Percentiles rank a stretch among this genome's conserved stretches.
phyloP scores from a whole-genome alignment of 2,797 vertebrate genomes.

The Leptoclinus maculatus region DNA sequence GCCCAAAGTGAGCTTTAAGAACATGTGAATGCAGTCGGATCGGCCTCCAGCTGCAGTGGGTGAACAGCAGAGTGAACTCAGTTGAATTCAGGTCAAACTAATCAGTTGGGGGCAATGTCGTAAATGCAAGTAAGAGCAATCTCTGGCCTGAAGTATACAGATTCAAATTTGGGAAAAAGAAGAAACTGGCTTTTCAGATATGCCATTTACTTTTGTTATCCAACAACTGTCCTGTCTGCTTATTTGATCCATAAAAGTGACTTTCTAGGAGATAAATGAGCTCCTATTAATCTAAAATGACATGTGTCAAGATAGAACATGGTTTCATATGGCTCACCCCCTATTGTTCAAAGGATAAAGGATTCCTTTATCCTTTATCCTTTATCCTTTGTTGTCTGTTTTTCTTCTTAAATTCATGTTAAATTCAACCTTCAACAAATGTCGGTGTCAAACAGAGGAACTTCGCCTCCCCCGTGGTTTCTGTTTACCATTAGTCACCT shows the following conservation, averaged over 20 bases:
- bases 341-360: no score
- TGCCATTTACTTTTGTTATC: neutral
- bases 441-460: neutral
- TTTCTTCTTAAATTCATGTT: neutral
- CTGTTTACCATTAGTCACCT: neutral
- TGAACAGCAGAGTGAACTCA: neutral
- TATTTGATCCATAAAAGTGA: neutral
- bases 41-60: neutral
- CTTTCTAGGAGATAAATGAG: neutral
- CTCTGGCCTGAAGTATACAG: neutral
- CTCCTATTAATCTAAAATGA: neutral
- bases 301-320: neutral
- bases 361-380: no score
- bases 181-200: neutral
- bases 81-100: neutral
- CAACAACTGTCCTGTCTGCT: neutral
- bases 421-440: neutral
- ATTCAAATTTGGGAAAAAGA: neutral
- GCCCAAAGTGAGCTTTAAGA: conserved; percentile 22
- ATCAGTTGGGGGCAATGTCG: neutral
- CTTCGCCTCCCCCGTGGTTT: neutral
- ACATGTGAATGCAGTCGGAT: conserved; percentile 3
- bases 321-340: neutral
- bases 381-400: no score
- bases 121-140: neutral